phyloP scores from a whole-genome alignment of 2,888 invertebrate species.

The Nezara viridula region DNA sequence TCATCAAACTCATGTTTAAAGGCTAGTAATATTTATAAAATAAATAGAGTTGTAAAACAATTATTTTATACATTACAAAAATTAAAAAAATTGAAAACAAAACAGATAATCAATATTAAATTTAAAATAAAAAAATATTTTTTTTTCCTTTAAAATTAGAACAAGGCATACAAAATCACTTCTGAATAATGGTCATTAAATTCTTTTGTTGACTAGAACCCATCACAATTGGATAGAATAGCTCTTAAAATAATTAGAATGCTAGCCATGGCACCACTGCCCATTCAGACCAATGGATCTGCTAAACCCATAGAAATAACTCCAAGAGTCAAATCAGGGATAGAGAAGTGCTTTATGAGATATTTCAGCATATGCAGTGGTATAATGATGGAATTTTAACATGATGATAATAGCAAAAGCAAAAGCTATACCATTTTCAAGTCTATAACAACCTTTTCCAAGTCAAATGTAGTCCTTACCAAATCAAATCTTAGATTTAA shows the following conservation, averaged over 20 bases:
- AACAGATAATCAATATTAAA: neutral
- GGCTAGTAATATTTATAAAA: neutral
- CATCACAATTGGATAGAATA: neutral
- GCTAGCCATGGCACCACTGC: neutral
- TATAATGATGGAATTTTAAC: neutral
- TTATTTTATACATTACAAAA: neutral
- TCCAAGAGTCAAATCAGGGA: neutral
- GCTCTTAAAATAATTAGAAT: neutral
- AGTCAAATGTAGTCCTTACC: neutral
- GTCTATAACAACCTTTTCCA: neutral
- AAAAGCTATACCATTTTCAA: neutral
- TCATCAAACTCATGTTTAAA: neutral
- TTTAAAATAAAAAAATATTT: neutral
- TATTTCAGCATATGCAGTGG: neutral
- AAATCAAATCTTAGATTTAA: neutral
- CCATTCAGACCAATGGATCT: neutral
- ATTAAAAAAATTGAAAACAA: too few species aligned
- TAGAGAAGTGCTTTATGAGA: neutral
- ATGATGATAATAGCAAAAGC: slow-evolving; percentile 1
- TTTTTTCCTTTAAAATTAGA: too few species aligned
- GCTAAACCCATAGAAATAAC: neutral
- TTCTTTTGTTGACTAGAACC: neutral
- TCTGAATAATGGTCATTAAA: neutral
- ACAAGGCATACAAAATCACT: too few species aligned
- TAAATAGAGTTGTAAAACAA: neutral